Evolutionary conservation across 1,140 invertebrate genomes (phyloP), one percentile per base, ranked within the genome.

Genomic region (Archivesica marissinica): DNA sequence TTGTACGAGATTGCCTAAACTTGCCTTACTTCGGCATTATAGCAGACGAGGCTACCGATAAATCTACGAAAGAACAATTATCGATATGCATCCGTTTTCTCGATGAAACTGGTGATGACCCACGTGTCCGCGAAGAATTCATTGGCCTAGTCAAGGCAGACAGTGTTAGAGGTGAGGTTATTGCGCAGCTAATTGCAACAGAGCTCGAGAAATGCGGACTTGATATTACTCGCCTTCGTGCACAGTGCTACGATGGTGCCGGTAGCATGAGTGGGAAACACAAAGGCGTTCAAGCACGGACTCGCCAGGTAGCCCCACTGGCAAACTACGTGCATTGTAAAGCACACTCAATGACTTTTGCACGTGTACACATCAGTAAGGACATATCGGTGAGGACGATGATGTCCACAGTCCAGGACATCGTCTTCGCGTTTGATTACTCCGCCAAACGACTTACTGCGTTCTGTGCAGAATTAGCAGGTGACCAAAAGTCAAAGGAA

Each of bases 161-260:
- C 30, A 41, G 15, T 35, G 84, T 38, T 6, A 79, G 64, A 33
- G 80, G 75, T 28, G 80, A 83, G 41, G 3, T n/a, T 25, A 66
- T 87, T 13, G 50, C 66, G 15, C 11, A 75, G 20, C 23, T 47
- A 2, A 77, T 86, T 47, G 7, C 82, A 35, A 20, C 17, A 3
- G 50, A 30, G 11, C 35, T 82, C 3, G 61, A 78, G 30, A 30
- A 77, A 11, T 44, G 20, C 39, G 85, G 70, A 35, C 54, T 86
- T 13, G 17, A 54, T n/a, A 33, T 81, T n/a, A 3, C 35, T 25
- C 54, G 56, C 13, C 33, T 76, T 47, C 25, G 50, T 23, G 78
- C 25, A 38, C 84, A 86, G 33, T 35, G 64, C 1, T 86, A 86
- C 61, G 84, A 86, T 38, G 84, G 84, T 1, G 84, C 84, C 1